These are phyloP conservation scores for Antennarius striatus DNA, from an alignment of 2,113 vertebrate genomes.

Conservation along the genomic window DNA sequence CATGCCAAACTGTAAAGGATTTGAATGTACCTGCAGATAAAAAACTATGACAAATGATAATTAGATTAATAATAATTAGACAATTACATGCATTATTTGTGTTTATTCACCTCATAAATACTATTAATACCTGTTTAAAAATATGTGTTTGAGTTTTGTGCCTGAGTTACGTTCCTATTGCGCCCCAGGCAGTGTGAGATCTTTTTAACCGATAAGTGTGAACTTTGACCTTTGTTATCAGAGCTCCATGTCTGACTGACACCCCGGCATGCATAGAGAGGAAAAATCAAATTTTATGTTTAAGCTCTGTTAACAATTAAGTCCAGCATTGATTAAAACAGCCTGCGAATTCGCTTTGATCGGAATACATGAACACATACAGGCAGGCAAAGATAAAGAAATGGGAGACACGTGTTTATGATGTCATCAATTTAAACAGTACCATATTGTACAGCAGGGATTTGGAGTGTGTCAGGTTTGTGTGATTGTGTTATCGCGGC, in stretches of 20 bases:
- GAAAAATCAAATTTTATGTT: slow-evolving; percentile 16
- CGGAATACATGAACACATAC: slow-evolving; percentile 35
- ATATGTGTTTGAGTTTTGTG: too few relatives aligned
- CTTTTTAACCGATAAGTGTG: slow-evolving; percentile 6
- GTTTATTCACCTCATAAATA: too few relatives aligned
- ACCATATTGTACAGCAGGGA: not conserved
- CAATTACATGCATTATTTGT: not conserved
- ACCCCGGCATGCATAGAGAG: slow-evolving; percentile 7
- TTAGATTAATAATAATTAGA: too few relatives aligned
- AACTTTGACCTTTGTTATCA: slow-evolving; percentile 36
- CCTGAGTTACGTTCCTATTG: slow-evolving; percentile 6
- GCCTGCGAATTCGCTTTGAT: slow-evolving; percentile 62
- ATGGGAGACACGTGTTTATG: slow-evolving; percentile 8
- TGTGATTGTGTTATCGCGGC: slow-evolving; percentile 10
- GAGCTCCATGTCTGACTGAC: slow-evolving; percentile 21
- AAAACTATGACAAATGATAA: not conserved
- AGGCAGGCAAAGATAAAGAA: slow-evolving; percentile 30
- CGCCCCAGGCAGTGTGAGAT: slow-evolving; percentile 13
- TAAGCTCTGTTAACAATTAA: slow-evolving; percentile 16
- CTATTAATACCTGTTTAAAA: too few relatives aligned
- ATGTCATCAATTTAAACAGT: slow-evolving; percentile 10
- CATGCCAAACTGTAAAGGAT: not conserved
- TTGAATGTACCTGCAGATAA: not conserved
- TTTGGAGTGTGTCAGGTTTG: not conserved
- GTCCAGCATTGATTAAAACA: slow-evolving; percentile 39